Evolutionary conservation across 2,113 vertebrate genomes (phyloP), one percentile per base, ranked within the genome.

Genomic region (Turnix velox): DNA sequence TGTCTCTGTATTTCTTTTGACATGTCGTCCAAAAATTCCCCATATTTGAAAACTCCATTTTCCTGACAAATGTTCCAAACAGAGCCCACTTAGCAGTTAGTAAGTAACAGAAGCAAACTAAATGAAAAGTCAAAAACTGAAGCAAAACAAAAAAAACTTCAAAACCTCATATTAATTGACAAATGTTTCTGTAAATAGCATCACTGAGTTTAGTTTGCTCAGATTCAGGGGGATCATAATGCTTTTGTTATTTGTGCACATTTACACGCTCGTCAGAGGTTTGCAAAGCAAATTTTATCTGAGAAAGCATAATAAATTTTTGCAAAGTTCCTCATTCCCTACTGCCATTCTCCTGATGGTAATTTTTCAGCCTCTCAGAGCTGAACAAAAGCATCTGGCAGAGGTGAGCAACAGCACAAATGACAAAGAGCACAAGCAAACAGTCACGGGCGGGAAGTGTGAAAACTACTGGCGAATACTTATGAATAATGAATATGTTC

Each of bases 401-500:
- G 1, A 13, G 8, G 80, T 85, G 87, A 82, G 71, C 80, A 63
- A 71, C 37, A 14, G 72, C 92, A 95, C 87, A 97, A 96, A 97
- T 93, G 84, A 95, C 91, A 96, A 94, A 96, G 54, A 37, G n/a
- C 2, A 27, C 37, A 31, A 86, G 80, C 58, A 92, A 92, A 74
- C 59, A 63, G 39, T 65, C 73, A 80, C 5, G 63, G 67, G 76
- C 43, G 90, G 75, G 83, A 94, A 48, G 63, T 73, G 90, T 37
- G 14, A 76, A 83, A 92, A 85, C 74, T 92, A n/a, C 0, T 95
- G 89, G 91, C 59, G 71, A 97, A 97, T 97, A 97, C 95, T 97
- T 97, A 78, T 94, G 94, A 96, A 96, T 96, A 90, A 93, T 95
- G 91, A 96, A 97, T 96, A 96, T 85, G 81, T 66, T 88, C 87